Percentiles rank a stretch among this genome's conserved stretches.
phyloP scores from a whole-genome alignment of 1,140 invertebrate species.

The Aphelinus certus region DNA sequence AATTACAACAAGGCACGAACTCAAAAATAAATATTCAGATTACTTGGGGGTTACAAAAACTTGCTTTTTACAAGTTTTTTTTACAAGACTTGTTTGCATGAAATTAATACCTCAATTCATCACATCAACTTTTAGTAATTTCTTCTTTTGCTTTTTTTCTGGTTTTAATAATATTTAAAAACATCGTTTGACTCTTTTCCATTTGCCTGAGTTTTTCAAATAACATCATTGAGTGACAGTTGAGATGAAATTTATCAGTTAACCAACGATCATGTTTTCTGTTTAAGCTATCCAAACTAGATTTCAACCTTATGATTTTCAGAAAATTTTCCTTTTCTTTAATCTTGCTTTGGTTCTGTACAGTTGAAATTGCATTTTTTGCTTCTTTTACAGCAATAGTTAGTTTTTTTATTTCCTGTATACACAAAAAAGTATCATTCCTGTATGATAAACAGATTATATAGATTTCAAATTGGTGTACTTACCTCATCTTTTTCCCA shows the following conservation, averaged over 20 bases:
- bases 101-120: too few relatives aligned
- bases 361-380: neutral
- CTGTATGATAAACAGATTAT: too few relatives aligned
- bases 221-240: neutral
- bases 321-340: neutral
- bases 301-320: neutral
- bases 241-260: neutral
- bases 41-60: neutral
- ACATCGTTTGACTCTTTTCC: neutral
- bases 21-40: too few relatives aligned
- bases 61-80: neutral
- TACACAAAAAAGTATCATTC: neutral
- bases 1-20: too few relatives aligned
- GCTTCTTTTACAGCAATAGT: neutral
- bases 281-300: neutral
- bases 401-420: neutral
- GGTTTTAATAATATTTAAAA: too few relatives aligned
- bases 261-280: neutral
- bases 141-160: too few relatives aligned
- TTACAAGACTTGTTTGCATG: too few relatives aligned
- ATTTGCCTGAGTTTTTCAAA: neutral
- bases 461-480: neutral
- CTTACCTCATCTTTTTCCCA: neutral
- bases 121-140: too few relatives aligned
- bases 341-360: neutral